Evolutionary conservation across 2,113 vertebrate genomes (phyloP).

Genomic region (Corythaeola cristata): DNA sequence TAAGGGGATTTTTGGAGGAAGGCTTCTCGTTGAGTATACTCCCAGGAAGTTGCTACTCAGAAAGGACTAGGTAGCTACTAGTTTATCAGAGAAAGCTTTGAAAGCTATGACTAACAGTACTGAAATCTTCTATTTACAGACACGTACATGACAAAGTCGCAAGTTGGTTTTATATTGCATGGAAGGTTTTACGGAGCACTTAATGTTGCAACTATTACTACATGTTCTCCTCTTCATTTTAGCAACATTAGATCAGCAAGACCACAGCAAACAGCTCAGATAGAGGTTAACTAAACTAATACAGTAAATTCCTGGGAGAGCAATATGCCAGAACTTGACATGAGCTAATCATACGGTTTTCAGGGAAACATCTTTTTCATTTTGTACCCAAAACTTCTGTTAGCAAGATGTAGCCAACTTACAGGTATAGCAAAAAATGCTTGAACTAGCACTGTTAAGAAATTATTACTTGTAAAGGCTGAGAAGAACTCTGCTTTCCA

Average conservation of each 20-base stretch:
- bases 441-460: background rate
- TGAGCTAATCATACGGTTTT: background rate
- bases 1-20: background rate
- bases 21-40: background rate
- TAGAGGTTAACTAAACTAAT: background rate
- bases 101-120: background rate
- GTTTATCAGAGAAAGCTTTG: background rate
- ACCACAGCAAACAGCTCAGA: background rate
- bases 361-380: background rate
- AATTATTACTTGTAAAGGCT: background rate
- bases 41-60: background rate
- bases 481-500: background rate
- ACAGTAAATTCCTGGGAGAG: background rate
- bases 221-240: background rate
- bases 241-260: background rate
- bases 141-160: background rate
- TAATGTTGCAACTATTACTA: background rate
- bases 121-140: background rate
- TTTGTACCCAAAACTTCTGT: background rate
- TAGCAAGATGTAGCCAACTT: background rate
- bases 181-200: background rate
- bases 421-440: background rate
- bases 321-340: background rate
- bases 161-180: background rate
- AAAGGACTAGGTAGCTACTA: background rate